phyloP scores from a whole-genome alignment of 2,113 vertebrate genomes.

The Albula glossodonta region DNA sequence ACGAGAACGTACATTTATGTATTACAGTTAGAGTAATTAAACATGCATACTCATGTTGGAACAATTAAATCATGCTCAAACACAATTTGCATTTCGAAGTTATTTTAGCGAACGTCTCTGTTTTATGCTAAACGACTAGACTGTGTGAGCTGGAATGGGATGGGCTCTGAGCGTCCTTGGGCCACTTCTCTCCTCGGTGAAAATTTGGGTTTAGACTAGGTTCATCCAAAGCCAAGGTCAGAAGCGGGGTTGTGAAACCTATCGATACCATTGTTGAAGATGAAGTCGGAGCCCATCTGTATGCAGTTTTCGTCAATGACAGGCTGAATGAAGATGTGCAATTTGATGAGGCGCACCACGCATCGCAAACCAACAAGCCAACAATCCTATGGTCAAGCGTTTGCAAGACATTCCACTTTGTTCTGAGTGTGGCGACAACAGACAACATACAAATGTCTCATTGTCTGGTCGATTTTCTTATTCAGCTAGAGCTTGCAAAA shows the following conservation, averaged over 20 bases:
- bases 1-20: too few species aligned
- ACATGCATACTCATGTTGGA: not conserved
- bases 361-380: not conserved
- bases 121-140: not conserved
- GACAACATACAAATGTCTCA: not conserved
- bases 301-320: not conserved
- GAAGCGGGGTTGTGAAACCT: not conserved
- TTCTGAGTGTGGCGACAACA: not conserved
- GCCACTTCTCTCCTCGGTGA: not conserved
- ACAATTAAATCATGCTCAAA: not conserved
- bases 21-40: too few species aligned
- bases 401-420: not conserved
- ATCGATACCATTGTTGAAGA: not conserved
- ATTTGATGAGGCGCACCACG: not conserved
- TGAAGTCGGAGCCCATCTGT: not conserved
- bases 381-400: not conserved
- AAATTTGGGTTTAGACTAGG: not conserved
- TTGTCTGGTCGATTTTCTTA: not conserved
- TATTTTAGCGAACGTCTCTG: not conserved
- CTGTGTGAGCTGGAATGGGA: not conserved
- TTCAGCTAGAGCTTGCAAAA: not conserved
- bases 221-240: not conserved
- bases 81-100: too few species aligned
- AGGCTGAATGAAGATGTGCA: not conserved
- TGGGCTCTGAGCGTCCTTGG: not conserved